A percentile compares a stretch with the other conserved stretches of the same genome.
Evolutionary conservation across 35 echinoderm and acorn worm genomes (phyloP).

Genomic region (Apostichopus japonicus): DNA sequence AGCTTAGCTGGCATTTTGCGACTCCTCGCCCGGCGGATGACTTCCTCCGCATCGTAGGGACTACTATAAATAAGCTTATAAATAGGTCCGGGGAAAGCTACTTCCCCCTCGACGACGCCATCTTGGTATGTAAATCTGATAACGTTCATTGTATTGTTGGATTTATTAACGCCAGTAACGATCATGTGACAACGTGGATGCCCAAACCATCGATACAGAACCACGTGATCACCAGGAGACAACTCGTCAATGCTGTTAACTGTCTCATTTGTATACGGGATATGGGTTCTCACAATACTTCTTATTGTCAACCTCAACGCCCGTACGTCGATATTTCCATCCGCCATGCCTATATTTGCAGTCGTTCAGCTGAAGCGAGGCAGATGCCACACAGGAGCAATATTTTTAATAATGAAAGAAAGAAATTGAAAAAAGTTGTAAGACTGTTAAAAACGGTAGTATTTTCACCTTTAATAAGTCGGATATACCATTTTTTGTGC

Average conservation of each 20-base stretch:
- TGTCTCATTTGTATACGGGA: neutral
- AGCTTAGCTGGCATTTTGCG: neutral
- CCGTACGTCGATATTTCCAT: no score
- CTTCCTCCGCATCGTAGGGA: neutral
- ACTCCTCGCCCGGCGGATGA: neutral
- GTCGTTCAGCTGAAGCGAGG: no score
- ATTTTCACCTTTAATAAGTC: no score
- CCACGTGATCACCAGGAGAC: neutral
- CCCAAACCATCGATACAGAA: neutral
- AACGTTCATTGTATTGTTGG: neutral
- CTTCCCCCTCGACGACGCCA: neutral
- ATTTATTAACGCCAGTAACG: neutral
- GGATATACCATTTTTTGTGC: no score
- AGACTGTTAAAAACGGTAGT: no score
- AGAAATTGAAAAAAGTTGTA: no score
- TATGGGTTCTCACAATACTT: no score
- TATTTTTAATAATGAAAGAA: no score
- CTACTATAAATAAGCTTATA: neutral
- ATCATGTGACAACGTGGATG: conserved; percentile 38
- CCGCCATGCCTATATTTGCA: no score
- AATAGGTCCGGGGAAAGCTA: neutral
- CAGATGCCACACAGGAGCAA: no score
- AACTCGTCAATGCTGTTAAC: neutral
- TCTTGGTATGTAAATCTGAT: neutral
- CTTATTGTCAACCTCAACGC: no score